Evolutionary conservation across 2,113 vertebrate species (phyloP), one percentile per base, ranked within the genome.

Genomic region (Perca schrenkii): DNA sequence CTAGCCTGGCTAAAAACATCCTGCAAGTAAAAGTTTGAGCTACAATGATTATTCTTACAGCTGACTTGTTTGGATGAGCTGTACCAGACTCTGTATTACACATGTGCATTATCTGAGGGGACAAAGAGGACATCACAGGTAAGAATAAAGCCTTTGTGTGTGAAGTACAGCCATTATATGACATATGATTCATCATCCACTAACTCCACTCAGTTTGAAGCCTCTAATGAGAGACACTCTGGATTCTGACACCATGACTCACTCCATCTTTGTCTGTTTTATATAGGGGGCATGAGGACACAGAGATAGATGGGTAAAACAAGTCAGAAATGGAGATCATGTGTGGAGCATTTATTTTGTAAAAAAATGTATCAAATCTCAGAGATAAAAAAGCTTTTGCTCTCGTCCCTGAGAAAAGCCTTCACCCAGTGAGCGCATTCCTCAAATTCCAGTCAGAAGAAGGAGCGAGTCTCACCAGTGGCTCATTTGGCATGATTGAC

Each of bases 401-500:
- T 56, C 52, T 76, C 22, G 54, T 79, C 77, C 43, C 36, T 56
- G 64, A 75, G 77, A 84, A 84, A 31, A 89, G 71, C 65, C 66
- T 75, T 87, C 77, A 86, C 85, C 86, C 84, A 78, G 43, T 72
- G 66, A 89, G 85, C 77, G 92, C 92, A 95, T 96, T 95, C 95
- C 90, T 93, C 67, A 85, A 87, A 96, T 96, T 96, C 96, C 94
- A 90, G 81, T 64, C 76, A 77, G 91, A 93, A 88, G 87, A 87
- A 84, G 80, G 71, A 91, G 82, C 79, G 72, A 88, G 93, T 90
- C 91, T 89, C 82, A 83, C 93, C 91, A 93, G 83, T 85, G 86
- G 93, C 91, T 95, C 91, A 89, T 95, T 93, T 93, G 92, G 87
- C 83, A 88, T 95, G 96, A 96, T 94, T 96, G 96, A 96, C 96